Evolutionary conservation across 2,888 invertebrate genomes (phyloP), one percentile per base, ranked within the genome.

Genomic region (Drosophila mimica): DNA sequence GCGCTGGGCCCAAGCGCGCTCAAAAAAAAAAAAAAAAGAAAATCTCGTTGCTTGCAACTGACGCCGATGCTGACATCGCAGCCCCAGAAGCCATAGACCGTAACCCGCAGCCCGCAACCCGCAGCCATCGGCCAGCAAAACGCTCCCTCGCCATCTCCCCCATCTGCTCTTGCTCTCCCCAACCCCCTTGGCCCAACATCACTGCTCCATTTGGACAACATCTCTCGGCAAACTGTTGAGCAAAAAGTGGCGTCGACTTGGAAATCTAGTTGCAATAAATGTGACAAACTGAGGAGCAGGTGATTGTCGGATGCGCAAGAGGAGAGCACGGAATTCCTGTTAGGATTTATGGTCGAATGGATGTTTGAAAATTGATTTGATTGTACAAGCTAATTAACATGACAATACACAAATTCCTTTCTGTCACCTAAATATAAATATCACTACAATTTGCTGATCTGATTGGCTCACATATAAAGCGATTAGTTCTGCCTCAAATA

Each of bases 1-100:
- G 88, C 89, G 91, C 88, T 85, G 91, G 87, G 86, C 86, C 83
- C 86, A 70, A 73, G 80, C 82, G 78, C 80, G 68, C 76, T 15
- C 15, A 15, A 7, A 3, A 25, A 46, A 46, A 76, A 25, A 1
- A 25, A 25, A 25, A 77, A 86, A 25, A 25, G 3, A 77, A 86
- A 71, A 71, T 79, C 33, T 34, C 9, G 62, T 49, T 57, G 62
- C 76, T 68, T 63, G 76, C 74, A 81, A 83, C 74, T 73, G 76
- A 81, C 68, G 86, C 79, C 75, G 69, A 71, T 74, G 74, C 79
- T 82, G 83, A 81, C 79, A 79, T 57, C 83, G 73, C 75, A 76
- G 64, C 67, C 70, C 69, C 70, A 70, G 60, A 71, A 62, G 68
- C 58, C 70, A 60, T 68, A 68, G 56, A 67, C 72, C 61, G 34